Conservation (phyloP, 1,140 invertebrate species). For the Cydia strobilella region DNA sequence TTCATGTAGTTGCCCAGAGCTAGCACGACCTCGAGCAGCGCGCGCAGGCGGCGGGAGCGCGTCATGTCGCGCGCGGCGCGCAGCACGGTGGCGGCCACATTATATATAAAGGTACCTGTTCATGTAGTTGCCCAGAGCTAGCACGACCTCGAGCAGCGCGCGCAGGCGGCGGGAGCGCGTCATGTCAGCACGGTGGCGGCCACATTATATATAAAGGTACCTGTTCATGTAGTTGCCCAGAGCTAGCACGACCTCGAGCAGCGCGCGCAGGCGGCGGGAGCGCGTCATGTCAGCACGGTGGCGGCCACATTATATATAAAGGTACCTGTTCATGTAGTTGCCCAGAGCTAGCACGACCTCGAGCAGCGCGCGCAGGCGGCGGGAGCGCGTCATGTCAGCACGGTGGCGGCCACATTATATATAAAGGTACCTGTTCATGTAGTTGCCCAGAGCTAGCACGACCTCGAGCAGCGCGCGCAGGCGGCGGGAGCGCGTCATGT, state of each 20-base stretch:
- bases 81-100: too few species aligned
- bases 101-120: too few species aligned
- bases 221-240: constrained; percentile 92
- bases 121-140: constrained; percentile 96
- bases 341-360: constrained; percentile 96
- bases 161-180: constrained; percentile 89
- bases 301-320: too few species aligned
- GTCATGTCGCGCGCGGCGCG: too few species aligned
- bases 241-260: constrained; percentile 96
- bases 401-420: too few species aligned
- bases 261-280: constrained; percentile 89
- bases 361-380: constrained; percentile 90
- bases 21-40: constrained; percentile 94
- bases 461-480: constrained; percentile 93
- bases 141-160: constrained; percentile 93
- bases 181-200: too few species aligned
- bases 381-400: constrained; percentile 89
- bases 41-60: constrained; percentile 88
- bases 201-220: too few species aligned
- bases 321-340: constrained; percentile 89
- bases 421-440: constrained; percentile 87
- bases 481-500: constrained; percentile 90
- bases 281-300: constrained; percentile 91
- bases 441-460: constrained; percentile 95
- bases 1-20: constrained; percentile 95